Percentiles rank a stretch among this genome's conserved stretches.
Evolutionary conservation across 2,888 invertebrate species (phyloP).

Genomic region (Stramonita haemastoma): DNA sequence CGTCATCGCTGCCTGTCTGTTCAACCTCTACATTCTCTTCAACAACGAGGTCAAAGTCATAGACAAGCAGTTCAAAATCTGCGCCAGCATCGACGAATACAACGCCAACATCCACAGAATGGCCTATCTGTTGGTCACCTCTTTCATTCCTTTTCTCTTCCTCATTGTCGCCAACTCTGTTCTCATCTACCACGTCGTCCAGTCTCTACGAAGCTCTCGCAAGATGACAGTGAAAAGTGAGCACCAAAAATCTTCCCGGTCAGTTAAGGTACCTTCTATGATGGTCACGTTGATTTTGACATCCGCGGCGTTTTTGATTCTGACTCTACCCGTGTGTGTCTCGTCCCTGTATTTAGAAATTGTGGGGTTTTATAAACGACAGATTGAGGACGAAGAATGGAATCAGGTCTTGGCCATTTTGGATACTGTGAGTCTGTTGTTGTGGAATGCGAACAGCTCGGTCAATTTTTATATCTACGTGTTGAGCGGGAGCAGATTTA

Average conservation of each 20-base stretch:
- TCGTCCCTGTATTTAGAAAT: neutral
- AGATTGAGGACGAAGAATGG: neutral
- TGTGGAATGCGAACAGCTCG: constrained; percentile 1
- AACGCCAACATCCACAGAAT: neutral
- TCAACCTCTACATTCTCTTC: neutral
- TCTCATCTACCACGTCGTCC: neutral
- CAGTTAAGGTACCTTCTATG: neutral
- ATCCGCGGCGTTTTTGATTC: neutral
- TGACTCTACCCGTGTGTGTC: neutral
- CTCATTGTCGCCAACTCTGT: neutral
- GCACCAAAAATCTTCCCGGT: no score
- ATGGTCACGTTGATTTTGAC: neutral
- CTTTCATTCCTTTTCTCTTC: neutral
- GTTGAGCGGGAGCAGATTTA: constrained; percentile 20
- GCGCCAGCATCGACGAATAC: neutral
- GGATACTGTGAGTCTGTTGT: neutral
- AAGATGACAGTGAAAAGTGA: neutral
- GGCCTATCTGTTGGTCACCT: neutral
- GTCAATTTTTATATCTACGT: constrained; percentile 23
- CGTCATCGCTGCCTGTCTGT: neutral
- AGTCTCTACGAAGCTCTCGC: neutral
- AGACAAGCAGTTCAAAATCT: neutral
- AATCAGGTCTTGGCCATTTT: neutral
- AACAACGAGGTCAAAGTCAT: neutral
- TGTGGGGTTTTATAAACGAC: neutral